phyloP scores from a whole-genome alignment of 2,888 invertebrate species.

The Perithous albicinctus region DNA sequence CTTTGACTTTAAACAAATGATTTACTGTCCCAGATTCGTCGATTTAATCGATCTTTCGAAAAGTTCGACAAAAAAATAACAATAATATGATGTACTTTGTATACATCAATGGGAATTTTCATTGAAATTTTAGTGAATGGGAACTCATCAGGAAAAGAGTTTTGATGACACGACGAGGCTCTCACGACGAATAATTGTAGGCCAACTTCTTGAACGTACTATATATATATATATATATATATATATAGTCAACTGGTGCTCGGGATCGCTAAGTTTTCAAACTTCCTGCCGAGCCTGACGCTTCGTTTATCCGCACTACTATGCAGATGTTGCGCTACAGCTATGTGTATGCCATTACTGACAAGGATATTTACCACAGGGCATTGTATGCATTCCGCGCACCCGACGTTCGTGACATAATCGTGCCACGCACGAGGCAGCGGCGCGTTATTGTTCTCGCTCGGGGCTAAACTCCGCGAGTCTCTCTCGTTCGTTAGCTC shows the following conservation, averaged over 20 bases:
- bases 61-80: not conserved
- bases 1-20: too few relatives aligned
- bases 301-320: constrained; percentile 5
- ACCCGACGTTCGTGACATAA: constrained; percentile 76
- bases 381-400: constrained; percentile 75
- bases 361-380: constrained; percentile 63
- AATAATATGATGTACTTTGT: too few relatives aligned
- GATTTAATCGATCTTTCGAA: not conserved
- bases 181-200: not conserved
- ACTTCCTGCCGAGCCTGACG: constrained; percentile 1
- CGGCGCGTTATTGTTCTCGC: constrained; percentile 68
- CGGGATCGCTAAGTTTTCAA: constrained; percentile 14
- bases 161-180: not conserved
- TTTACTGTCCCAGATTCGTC: not conserved
- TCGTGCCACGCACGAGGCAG: constrained; percentile 70
- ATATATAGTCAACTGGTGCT: not conserved
- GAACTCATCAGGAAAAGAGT: not conserved
- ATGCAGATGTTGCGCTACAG: constrained; percentile 15
- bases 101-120: not conserved
- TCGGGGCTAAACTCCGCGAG: constrained; percentile 62
- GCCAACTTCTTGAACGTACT: not conserved
- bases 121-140: not conserved
- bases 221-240: too few relatives aligned
- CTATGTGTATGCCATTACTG: constrained; percentile 17
- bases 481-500: constrained; percentile 31